Percentiles rank a stretch among this genome's conserved stretches.
phyloP scores from a whole-genome alignment of 1,140 invertebrate genomes.

The Tribolium castaneum region DNA sequence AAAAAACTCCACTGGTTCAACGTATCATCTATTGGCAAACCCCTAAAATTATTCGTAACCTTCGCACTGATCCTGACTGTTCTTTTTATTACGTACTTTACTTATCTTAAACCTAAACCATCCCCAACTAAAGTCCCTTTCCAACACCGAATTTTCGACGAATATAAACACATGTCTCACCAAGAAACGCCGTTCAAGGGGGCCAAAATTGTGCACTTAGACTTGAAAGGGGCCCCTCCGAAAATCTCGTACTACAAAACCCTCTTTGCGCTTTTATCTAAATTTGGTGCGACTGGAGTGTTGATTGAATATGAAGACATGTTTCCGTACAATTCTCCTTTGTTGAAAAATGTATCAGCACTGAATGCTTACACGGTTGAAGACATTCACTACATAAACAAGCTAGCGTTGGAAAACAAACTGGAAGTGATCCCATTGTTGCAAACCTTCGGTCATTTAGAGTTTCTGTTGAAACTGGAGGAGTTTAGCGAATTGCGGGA shows the following conservation, averaged over 20 bases:
- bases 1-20: background rate
- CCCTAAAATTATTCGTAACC: background rate
- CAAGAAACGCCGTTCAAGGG: conserved; percentile 24
- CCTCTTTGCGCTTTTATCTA: conserved; percentile 79
- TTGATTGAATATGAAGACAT: conserved; percentile 96
- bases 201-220: conserved; percentile 78
- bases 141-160: background rate
- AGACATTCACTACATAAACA: conserved; percentile 75
- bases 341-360: conserved; percentile 75
- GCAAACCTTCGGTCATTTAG: conserved; percentile 96
- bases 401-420: conserved; percentile 72
- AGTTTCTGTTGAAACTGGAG: conserved; percentile 87
- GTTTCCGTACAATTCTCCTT: conserved; percentile 87
- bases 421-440: conserved; percentile 91
- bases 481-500: conserved; percentile 84
- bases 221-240: conserved; percentile 91
- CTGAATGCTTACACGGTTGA: conserved; percentile 80
- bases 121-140: background rate
- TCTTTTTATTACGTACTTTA: background rate
- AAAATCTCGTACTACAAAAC: conserved; percentile 77
- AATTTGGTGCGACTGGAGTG: conserved; percentile 83
- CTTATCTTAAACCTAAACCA: background rate
- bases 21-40: background rate
- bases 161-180: background rate
- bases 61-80: background rate